Conservation (phyloP, 2,888 invertebrate genomes). For the Geophilus truncorum region DNA sequence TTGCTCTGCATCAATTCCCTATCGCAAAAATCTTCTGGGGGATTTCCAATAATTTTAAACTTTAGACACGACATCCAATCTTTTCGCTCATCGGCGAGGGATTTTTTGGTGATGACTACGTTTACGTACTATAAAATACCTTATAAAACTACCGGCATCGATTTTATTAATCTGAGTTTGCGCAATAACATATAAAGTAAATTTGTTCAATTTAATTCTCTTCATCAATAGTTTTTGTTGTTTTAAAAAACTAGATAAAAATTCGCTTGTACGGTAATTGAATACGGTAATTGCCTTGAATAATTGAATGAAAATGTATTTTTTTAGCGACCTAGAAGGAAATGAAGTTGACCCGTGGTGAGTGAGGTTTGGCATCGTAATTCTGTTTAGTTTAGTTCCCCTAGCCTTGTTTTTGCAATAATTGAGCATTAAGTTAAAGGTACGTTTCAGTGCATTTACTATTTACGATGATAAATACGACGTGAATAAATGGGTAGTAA, state of each 20-base stretch:
- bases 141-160: neutral
- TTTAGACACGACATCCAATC: neutral
- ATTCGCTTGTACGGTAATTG: no score
- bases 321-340: neutral
- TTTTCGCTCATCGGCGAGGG: neutral
- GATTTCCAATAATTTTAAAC: neutral
- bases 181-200: neutral
- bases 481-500: neutral
- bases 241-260: no score
- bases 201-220: neutral
- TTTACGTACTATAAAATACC: neutral
- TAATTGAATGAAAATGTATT: neutral
- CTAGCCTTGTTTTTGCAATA: neutral
- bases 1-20: neutral
- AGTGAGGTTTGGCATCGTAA: neutral
- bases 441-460: neutral
- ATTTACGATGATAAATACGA: neutral
- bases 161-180: neutral
- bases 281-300: neutral
- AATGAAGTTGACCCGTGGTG: neutral
- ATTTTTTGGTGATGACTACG: neutral
- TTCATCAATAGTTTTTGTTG: neutral
- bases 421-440: neutral
- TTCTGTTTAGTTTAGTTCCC: neutral
- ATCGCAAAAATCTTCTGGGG: neutral